Evolutionary conservation across 2,113 vertebrate species (phyloP), one percentile per base, ranked within the genome.

Genomic region (Oxyruncus cristatus): DNA sequence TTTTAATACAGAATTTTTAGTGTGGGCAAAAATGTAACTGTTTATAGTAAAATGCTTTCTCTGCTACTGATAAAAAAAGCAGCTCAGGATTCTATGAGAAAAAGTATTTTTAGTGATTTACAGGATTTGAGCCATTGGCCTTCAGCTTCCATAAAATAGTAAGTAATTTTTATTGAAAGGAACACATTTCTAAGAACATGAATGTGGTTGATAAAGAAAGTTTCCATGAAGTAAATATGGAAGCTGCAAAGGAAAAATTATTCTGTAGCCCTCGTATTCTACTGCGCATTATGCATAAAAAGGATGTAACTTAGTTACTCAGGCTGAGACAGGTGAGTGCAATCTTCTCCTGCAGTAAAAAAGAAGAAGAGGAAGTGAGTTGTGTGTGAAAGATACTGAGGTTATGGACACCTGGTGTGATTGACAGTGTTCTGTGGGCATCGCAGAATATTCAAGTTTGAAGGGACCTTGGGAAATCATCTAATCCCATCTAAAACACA

Each of bases 1-100:
- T 97, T 98, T 97, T 97, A 97, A 96, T 93, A 63, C 63, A 91
- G 92, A 93, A 83, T 81, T 96, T 97, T 97, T 95, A 92, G 89
- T 73, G 75, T 88, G 88, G 80, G 87, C 84, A 93, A 83, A 97
- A 95, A 96, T 97, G 77, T 91, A 92, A 92, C 86, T 95, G 94
- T 97, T 97, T 98, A 93, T 88, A 91, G 50, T 75, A 88, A 95
- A 92, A 96, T 83, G 59, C 44, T 95, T 61, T 93, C 77, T 91
- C 53, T 93, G 93, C 94, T 97, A 92, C 97, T 91, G 91, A 90
- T 89, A 85, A 91, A 91, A 91, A 96, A 85, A 89, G 39, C 61
- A 93, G n/a, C 55, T 59, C 32, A 70, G 55, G 72, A 93, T 90
- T 96, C 88, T 92, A 32, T 86, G 85, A 93, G 89, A 92, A 94